Percentiles rank a stretch among this genome's conserved stretches.
phyloP scores from a whole-genome alignment of 2,113 vertebrate genomes.

The Notarius lentiginosus region DNA sequence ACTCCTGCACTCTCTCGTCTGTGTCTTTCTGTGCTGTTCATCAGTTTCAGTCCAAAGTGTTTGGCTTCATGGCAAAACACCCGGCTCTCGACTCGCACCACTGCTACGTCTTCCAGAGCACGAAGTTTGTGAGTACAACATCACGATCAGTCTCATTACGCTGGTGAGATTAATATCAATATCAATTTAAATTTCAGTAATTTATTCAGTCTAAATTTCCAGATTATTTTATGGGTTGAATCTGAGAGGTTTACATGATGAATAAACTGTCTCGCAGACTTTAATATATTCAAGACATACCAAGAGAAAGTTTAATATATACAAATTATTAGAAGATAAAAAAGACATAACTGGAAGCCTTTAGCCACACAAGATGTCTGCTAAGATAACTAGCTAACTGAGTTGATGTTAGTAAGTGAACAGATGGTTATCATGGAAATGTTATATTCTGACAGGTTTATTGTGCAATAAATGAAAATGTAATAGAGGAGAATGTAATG shows the following conservation, averaged over 20 bases:
- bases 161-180: not conserved
- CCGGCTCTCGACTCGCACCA: conserved; percentile 64
- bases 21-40: conserved; percentile 73
- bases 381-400: not conserved
- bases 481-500: not conserved
- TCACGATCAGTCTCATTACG: not conserved
- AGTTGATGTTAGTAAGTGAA: not conserved
- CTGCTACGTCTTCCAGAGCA: conserved; percentile 75
- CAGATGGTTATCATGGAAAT: not conserved
- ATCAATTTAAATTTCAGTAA: not conserved
- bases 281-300: too few relatives aligned
- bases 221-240: not conserved
- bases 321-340: too few relatives aligned
- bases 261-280: too few relatives aligned
- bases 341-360: not conserved
- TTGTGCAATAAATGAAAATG: not conserved
- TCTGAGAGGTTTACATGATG: not conserved
- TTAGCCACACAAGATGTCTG: not conserved
- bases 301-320: too few relatives aligned
- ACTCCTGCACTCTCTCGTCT: conserved; percentile 65
- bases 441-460: not conserved
- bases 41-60: conserved; percentile 63
- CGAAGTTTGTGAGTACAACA: conserved; percentile 69
- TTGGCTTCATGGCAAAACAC: conserved; percentile 72
- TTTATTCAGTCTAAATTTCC: not conserved